phyloP scores from a whole-genome alignment of 2,888 invertebrate species.

The Drosophila bunnanda region DNA sequence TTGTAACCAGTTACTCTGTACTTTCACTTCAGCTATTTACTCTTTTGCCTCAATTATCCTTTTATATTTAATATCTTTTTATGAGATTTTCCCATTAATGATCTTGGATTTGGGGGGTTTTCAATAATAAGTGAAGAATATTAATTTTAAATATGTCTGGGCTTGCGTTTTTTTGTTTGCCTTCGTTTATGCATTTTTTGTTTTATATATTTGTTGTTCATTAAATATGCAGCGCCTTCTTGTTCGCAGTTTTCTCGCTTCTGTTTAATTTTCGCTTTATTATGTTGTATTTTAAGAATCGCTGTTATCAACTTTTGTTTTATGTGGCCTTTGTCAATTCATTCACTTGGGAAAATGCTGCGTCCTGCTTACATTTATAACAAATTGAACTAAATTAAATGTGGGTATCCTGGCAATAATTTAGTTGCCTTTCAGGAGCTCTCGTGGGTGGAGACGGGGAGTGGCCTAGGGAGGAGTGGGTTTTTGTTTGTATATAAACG shows the following conservation, averaged over 20 bases:
- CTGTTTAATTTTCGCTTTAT: constrained; percentile 48
- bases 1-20: constrained; percentile 79
- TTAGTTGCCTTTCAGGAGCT: constrained; percentile 7
- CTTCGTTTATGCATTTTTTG: constrained; percentile 49
- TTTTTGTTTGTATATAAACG: constrained; percentile 10
- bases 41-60: constrained; percentile 58
- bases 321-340: constrained; percentile 11
- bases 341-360: constrained; percentile 12
- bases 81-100: constrained; percentile 68
- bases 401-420: constrained; percentile 1
- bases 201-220: constrained; percentile 58
- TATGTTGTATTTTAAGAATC: constrained; percentile 8
- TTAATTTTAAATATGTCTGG: constrained; percentile 75
- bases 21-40: constrained; percentile 65
- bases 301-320: constrained; percentile 1
- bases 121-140: constrained; percentile 80
- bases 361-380: constrained; percentile 14
- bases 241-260: constrained; percentile 29
- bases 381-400: constrained; percentile 22
- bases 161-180: constrained; percentile 48
- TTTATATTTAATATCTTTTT: constrained; percentile 52
- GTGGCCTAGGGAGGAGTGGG: constrained; percentile 10
- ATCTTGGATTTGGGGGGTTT: constrained; percentile 44
- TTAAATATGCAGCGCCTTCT: constrained; percentile 53
- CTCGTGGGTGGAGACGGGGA: constrained; percentile 9